Base-by-base conservation (phyloP, 2,113 vertebrate genomes). In the Tylochromis polylepis region DNA sequence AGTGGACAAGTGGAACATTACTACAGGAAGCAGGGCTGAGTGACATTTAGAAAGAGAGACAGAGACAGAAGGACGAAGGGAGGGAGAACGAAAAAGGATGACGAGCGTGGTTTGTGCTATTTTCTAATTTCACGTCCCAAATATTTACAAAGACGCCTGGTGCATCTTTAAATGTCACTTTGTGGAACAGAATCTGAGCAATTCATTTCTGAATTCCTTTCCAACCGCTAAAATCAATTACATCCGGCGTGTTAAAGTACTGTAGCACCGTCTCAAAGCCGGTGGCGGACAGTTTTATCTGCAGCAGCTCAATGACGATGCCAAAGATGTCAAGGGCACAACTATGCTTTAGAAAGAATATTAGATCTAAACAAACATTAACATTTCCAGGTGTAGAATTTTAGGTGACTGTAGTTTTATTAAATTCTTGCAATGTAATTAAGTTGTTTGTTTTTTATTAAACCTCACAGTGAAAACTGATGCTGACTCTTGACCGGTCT, bases 31-130 rank as follows among this genome's bases (percentile, higher is more conserved):
- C 86, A 72, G 82, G 88, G 34, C 51, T 57, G 65, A 92, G 82
- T 88, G 90, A 87, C 86, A 85, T 91, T 84, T 89, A 80, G 46
- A 89, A 85, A 85, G 60, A 79, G 5, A 75, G 51, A 43, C 43
- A 9, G 3, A 77, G 49, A 56, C 0, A 79, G 22, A 34, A 2
- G 18, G 14, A 41, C 58, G 56, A 57, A 56, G 18, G 29, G 18
- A 18, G 22, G 65, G 55, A 65, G 22, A 85, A 60, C 55, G 46
- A 51, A 83, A 83, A 82, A 83, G 75, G 29, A 89, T 55, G 56
- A n/a, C 6, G 6, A 82, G 18, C 18, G n/a, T 8, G 29, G 6
- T 53, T 31, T 18, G 5, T 22, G 81, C 14, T 49, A 51, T 55
- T 81, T 18, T 60, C 72, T 58, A 65, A 88, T 87, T 87, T 90